These are phyloP conservation scores for Bursaphelenchus mucronatus DNA, from an alignment of 1,140 invertebrate genomes.

Conservation along the genomic window DNA sequence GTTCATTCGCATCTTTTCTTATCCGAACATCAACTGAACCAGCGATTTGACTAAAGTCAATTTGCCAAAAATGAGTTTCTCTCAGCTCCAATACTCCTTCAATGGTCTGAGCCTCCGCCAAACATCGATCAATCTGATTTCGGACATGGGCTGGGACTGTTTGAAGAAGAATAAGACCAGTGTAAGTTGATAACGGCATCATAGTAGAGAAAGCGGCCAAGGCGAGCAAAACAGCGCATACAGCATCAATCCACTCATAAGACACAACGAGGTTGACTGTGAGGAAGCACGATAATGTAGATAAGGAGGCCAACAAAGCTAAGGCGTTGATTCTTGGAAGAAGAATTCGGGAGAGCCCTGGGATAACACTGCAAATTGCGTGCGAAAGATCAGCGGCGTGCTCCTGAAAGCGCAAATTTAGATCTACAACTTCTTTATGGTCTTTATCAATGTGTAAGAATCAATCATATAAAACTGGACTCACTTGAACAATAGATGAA, in stretches of 20 bases:
- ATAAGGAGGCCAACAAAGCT: slow-evolving; percentile 42
- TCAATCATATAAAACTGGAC: slow-evolving; percentile 20
- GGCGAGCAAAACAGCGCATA: slow-evolving; percentile 51
- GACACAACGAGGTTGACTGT: slow-evolving; percentile 45
- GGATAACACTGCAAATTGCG: slow-evolving; percentile 54
- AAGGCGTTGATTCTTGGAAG: slow-evolving; percentile 57
- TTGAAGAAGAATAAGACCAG: slow-evolving; percentile 56
- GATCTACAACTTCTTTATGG: slow-evolving; percentile 12
- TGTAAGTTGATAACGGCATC: slow-evolving; percentile 55
- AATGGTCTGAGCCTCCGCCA: slow-evolving; percentile 67
- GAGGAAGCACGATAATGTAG: slow-evolving; percentile 33
- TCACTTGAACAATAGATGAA: slow-evolving; percentile 45
- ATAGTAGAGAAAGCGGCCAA: slow-evolving; percentile 56
- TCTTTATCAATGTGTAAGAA: slow-evolving; percentile 1
- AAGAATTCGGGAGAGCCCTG: slow-evolving; percentile 53
- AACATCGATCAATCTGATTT: slow-evolving; percentile 57
- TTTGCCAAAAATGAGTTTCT: slow-evolving; percentile 71
- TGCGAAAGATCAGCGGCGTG: slow-evolving; percentile 58
- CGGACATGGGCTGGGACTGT: slow-evolving; percentile 55
- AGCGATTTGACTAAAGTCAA: slow-evolving; percentile 67
- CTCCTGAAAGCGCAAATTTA: slow-evolving; percentile 43
- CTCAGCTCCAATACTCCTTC: slow-evolving; percentile 71
- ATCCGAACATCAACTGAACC: slow-evolving; percentile 62
- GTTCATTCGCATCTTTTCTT: slow-evolving; percentile 69
- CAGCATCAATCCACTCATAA: slow-evolving; percentile 48